Percentiles rank a stretch among this genome's conserved stretches.
Conservation (phyloP, 2,797 vertebrate genomes). For the Linurgus olivaceus region DNA sequence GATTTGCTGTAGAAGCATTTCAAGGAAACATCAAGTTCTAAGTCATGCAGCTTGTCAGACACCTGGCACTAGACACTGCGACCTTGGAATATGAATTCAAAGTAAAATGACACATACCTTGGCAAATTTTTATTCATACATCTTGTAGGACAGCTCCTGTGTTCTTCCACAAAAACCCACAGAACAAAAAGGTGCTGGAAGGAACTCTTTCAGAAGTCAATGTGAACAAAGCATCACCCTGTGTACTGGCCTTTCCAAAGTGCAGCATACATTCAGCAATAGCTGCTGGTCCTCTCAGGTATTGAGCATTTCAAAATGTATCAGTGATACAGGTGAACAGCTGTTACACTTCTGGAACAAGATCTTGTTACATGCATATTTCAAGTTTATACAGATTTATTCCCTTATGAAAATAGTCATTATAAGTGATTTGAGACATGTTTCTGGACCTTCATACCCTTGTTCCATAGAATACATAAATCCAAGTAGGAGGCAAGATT, state of each 20-base stretch:
- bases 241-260: background rate
- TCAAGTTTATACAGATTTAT: background rate
- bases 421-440: rapidly evolving
- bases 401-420: background rate
- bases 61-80: background rate
- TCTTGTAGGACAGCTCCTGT: background rate
- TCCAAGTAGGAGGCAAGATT: background rate
- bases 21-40: background rate
- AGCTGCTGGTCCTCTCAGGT: background rate
- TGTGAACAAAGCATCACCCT: background rate
- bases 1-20: background rate
- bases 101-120: background rate
- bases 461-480: background rate
- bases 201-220: background rate
- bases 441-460: background rate
- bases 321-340: background rate
- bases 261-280: background rate
- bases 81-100: background rate
- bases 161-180: background rate
- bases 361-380: background rate
- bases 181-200: background rate
- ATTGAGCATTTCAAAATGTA: background rate
- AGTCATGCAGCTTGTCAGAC: background rate
- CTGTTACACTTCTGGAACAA: background rate
- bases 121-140: background rate